Conservation (phyloP, 2,797 vertebrate species). For the Nannoperca australis region DNA sequence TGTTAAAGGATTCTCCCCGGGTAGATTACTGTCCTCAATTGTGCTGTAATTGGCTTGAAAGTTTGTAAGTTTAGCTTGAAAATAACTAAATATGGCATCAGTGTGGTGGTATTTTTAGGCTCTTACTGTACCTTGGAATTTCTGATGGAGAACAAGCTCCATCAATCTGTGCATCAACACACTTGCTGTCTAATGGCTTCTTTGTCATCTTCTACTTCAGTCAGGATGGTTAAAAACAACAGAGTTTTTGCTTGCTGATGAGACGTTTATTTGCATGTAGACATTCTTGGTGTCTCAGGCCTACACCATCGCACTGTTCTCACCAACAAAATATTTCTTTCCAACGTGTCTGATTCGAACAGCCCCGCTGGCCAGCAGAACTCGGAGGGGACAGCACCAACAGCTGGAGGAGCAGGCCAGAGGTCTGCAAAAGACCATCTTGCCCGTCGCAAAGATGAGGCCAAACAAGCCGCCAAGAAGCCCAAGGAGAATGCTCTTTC, state of each 20-base stretch:
- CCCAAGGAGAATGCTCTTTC: slow-evolving; percentile 97
- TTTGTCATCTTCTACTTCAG: neutral
- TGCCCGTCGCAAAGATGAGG: slow-evolving; percentile 93
- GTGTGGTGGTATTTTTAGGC: slow-evolving; percentile 48
- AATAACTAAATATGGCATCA: slow-evolving; percentile 22
- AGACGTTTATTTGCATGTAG: neutral
- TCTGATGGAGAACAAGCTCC: neutral
- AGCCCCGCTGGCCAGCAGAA: slow-evolving; percentile 81
- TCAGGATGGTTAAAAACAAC: too few species aligned
- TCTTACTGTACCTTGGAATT: neutral
- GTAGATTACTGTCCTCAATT: neutral
- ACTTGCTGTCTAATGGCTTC: neutral
- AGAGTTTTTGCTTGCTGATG: neutral
- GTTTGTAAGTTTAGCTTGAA: slow-evolving; percentile 20
- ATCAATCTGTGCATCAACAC: slow-evolving; percentile 7
- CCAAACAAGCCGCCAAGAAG: slow-evolving; percentile 93
- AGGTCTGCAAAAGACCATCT: slow-evolving; percentile 88
- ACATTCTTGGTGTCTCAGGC: neutral
- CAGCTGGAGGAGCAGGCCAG: slow-evolving; percentile 77
- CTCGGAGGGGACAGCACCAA: slow-evolving; percentile 76
- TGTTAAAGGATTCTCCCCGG: neutral
- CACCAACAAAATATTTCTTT: neutral
- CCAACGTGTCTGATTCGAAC: slow-evolving; percentile 46
- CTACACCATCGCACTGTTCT: neutral
- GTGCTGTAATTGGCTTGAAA: slow-evolving; percentile 15